Evolutionary conservation across 2,797 vertebrate species (phyloP).

Genomic region (Ispidina lecontei): DNA sequence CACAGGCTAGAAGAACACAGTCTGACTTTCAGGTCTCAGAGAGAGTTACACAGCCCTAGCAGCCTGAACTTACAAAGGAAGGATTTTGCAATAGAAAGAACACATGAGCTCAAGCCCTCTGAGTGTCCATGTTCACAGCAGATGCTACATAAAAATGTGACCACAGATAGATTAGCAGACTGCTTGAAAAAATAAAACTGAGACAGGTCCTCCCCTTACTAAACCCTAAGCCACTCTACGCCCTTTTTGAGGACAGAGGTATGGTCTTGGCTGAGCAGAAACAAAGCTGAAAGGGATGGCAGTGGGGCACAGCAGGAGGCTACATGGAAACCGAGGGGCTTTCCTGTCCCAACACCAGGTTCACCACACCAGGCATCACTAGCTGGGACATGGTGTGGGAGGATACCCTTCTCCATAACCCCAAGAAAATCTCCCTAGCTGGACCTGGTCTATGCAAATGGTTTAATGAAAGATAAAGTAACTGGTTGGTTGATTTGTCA

Average conservation of each 20-base stretch:
- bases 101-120: not conserved
- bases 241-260: not conserved
- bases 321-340: not conserved
- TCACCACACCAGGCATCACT: not conserved
- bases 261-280: not conserved
- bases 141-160: not conserved
- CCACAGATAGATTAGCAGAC: not conserved
- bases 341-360: not conserved
- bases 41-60: not conserved
- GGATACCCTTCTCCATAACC: not conserved
- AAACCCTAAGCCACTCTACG: not conserved
- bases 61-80: not conserved
- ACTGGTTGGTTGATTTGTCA: not conserved
- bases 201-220: not conserved
- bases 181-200: not conserved
- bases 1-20: not conserved
- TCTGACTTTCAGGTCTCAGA: not conserved
- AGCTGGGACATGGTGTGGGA: not conserved
- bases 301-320: not conserved
- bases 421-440: not conserved
- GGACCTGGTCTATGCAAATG: not conserved
- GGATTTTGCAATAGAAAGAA: conserved; percentile 11
- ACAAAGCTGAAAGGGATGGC: not conserved
- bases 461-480: not conserved
- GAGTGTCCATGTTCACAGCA: not conserved